phyloP scores from a whole-genome alignment of 1,140 invertebrate species.

The Nixonia krombeini region DNA sequence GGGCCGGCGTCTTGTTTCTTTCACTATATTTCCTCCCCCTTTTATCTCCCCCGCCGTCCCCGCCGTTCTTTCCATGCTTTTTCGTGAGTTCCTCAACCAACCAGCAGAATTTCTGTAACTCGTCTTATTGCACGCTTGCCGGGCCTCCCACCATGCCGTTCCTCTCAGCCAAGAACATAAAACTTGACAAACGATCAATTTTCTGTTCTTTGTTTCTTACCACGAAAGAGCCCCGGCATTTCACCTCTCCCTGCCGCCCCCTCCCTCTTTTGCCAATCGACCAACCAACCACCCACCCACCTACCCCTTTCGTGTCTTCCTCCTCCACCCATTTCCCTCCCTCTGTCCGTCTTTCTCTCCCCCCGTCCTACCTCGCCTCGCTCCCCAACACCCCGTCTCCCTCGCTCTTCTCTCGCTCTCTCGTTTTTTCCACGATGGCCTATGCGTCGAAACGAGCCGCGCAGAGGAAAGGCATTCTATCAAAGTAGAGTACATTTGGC shows the following conservation, averaged over 20 bases:
- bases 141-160: slow-evolving; percentile 13
- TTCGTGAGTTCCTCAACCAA: slow-evolving; percentile 45
- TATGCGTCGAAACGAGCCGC: slow-evolving; percentile 64
- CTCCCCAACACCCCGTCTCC: slow-evolving; percentile 5
- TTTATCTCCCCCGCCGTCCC: slow-evolving; percentile 4
- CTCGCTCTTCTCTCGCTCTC: slow-evolving; percentile 19
- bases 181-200: slow-evolving; percentile 70
- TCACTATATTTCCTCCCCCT: slow-evolving; percentile 11
- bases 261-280: slow-evolving; percentile 2
- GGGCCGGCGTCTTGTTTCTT: slow-evolving; percentile 23
- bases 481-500: slow-evolving; percentile 70
- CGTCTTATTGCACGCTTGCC: slow-evolving; percentile 51
- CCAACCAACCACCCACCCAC: slow-evolving; percentile 2
- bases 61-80: slow-evolving; percentile 26
- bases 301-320: slow-evolving; percentile 13
- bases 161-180: slow-evolving; percentile 58
- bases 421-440: slow-evolving; percentile 40
- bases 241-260: slow-evolving; percentile 34
- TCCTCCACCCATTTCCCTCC: slow-evolving; percentile 25
- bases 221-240: slow-evolving; percentile 52
- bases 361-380: slow-evolving; percentile 16
- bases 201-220: slow-evolving; percentile 69
- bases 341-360: slow-evolving; percentile 29
- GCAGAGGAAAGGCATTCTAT: slow-evolving; percentile 68
- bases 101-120: slow-evolving; percentile 54